Conservation (phyloP, 2,888 invertebrate species). For the Byasa hedistus region DNA sequence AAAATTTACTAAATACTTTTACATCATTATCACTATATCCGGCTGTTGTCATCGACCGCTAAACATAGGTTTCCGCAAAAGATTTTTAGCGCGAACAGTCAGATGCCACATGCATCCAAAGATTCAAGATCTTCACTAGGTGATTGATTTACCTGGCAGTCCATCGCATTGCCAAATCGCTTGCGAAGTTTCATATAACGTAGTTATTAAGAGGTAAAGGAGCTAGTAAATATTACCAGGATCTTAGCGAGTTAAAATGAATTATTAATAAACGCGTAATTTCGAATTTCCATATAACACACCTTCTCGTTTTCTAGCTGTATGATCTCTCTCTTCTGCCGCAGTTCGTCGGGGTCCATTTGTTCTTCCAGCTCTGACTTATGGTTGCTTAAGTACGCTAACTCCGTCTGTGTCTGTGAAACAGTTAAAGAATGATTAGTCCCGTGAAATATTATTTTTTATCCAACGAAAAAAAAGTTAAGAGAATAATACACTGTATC, state of each 20-base stretch:
- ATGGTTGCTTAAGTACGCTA: conserved; percentile 88
- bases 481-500: too few species aligned
- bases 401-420: conserved; percentile 86
- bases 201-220: too few species aligned
- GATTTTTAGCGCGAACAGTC: neutral
- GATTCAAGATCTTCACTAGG: neutral
- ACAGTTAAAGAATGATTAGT: neutral
- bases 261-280: too few species aligned
- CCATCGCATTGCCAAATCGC: too few species aligned
- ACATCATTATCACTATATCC: too few species aligned
- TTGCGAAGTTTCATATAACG: too few species aligned
- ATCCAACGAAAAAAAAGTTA: too few species aligned
- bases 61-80: neutral
- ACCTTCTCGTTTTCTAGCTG: conserved; percentile 87
- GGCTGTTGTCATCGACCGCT: neutral
- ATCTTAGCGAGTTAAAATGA: too few species aligned
- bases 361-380: conserved; percentile 86
- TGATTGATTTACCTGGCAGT: neutral
- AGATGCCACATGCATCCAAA: neutral
- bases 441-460: too few species aligned
- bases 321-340: conserved; percentile 82
- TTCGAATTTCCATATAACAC: neutral
- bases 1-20: too few species aligned
- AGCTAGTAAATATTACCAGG: too few species aligned
- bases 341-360: conserved; percentile 79